A percentile compares a stretch with the other conserved stretches of the same genome.
These are phyloP conservation scores for Chrysopilus asiliformis DNA, from an alignment of 2,888 invertebrate genomes.

Conservation along the genomic window DNA sequence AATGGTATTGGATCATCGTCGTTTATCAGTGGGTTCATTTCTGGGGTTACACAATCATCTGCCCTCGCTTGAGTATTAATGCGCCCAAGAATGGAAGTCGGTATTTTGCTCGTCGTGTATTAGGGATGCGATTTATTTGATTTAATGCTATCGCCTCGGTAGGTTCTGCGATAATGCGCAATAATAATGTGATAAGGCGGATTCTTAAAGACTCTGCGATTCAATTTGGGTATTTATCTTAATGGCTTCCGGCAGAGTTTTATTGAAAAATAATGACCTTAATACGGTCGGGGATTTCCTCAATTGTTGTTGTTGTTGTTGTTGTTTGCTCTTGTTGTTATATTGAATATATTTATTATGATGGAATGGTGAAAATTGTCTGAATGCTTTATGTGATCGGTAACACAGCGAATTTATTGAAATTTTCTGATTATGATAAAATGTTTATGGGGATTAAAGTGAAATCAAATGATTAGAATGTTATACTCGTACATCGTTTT, in stretches of 20 bases:
- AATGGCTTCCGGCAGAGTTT: constrained; percentile 23
- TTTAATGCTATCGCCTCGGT: constrained; percentile 18
- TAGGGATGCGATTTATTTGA: constrained; percentile 22
- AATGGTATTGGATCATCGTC: no score
- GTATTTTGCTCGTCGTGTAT: constrained; percentile 13
- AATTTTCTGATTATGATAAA: background rate
- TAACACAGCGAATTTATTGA: no score
- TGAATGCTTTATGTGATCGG: no score
- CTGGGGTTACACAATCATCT: no score
- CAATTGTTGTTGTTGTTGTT: constrained; percentile 10
- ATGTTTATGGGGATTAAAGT: background rate
- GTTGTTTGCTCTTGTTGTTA: no score
- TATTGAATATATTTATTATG: no score
- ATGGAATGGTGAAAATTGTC: background rate
- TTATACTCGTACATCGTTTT: no score
- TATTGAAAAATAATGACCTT: constrained; percentile 21
- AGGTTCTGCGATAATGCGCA: constrained; percentile 12
- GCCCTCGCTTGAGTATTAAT: no score
- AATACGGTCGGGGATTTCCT: constrained; percentile 11
- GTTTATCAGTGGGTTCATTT: no score
- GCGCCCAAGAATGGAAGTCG: no score
- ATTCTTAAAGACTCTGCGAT: constrained; percentile 12
- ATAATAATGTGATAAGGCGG: constrained; percentile 14
- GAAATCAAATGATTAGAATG: no score
- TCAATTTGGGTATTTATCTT: constrained; percentile 20